Base-by-base conservation (phyloP, 2,797 vertebrate species). In the Arremon brunneinucha region DNA sequence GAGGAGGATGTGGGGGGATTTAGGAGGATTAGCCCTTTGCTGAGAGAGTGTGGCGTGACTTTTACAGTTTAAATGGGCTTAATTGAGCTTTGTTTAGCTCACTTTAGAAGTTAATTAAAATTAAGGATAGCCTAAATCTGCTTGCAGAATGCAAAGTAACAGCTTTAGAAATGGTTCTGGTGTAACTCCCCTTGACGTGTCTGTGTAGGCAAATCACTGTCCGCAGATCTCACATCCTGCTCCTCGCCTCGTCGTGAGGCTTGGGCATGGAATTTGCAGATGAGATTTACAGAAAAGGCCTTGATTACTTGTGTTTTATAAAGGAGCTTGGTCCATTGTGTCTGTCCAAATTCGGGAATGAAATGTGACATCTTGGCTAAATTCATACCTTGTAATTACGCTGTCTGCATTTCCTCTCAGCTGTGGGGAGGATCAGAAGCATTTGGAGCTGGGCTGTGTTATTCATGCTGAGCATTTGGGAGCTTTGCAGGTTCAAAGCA, bases 371-470 rank as follows among this genome's bases (percentile, higher is more conserved):
- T 92, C 80, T 90, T 93, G 75, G 76, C 84, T 96, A 27, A 83
- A 86, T 80, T 87, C 87, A 60, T 85, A 86, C 94, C 89, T 96
- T 87, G 79, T 96, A 95, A 95, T 97, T 96, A 94, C 4, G 6
- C 72, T 62, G 88, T 94, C 90, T 96, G 84, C 68, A 43, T 95
- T 93, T 93, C 91, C 95, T 96, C 92, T 95, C 91, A 83, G 92
- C 93, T 92, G 94, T 78, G 87, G 72, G 87, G 89, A 92, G 83
- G 68, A 95, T 93, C 78, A 95, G 93, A 92, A 89, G 82, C 35
- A 1, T 77, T 15, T 64, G 69, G 71, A 87, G 92, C 87, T 85
- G 71, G 62, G 78, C 50, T 87, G 75, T 62, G 6, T 92, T 94
- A 91, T 34, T 97, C 91, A 85, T 83, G 72, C 87, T 75, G 62